These are phyloP conservation scores for Eulemur albifrons DNA, from an alignment of 2,797 vertebrate species.

Conservation along the genomic window DNA sequence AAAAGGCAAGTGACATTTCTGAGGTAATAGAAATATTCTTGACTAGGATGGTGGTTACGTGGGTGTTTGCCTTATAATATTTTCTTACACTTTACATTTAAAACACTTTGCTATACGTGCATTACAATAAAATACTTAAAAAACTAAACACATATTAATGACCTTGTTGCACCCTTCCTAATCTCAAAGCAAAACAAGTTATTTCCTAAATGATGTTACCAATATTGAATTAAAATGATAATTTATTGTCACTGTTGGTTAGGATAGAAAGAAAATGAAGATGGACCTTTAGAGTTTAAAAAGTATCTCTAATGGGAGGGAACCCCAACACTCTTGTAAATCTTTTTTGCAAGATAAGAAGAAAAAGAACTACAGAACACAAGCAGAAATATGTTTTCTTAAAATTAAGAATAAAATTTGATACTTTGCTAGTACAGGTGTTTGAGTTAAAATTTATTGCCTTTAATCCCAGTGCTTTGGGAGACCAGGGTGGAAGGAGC, in stretches of 20 bases:
- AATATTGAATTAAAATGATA: constrained; percentile 28
- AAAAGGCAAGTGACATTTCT: neutral
- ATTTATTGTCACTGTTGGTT: neutral
- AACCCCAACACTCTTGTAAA: neutral
- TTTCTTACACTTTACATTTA: constrained; percentile 12
- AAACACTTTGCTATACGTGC: neutral
- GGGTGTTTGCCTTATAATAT: neutral
- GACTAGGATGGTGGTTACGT: neutral
- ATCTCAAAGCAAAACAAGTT: constrained; percentile 46
- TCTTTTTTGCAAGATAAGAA: constrained; percentile 10
- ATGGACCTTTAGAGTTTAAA: neutral
- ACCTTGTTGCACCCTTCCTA: neutral
- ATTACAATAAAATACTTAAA: neutral
- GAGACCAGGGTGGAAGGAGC: too few relatives aligned
- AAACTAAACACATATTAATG: neutral
- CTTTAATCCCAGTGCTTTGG: too few relatives aligned
- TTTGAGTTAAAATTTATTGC: neutral
- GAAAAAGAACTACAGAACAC: neutral
- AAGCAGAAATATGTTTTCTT: neutral
- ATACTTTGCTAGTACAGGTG: neutral
- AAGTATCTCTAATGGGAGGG: neutral
- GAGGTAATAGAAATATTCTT: constrained; percentile 13
- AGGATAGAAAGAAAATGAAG: neutral
- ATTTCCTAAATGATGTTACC: constrained; percentile 23
- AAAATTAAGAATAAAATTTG: constrained; percentile 42